Evolutionary conservation across 2,113 vertebrate genomes (phyloP), one percentile per base, ranked within the genome.

Genomic region (Cinclus mexicanus): DNA sequence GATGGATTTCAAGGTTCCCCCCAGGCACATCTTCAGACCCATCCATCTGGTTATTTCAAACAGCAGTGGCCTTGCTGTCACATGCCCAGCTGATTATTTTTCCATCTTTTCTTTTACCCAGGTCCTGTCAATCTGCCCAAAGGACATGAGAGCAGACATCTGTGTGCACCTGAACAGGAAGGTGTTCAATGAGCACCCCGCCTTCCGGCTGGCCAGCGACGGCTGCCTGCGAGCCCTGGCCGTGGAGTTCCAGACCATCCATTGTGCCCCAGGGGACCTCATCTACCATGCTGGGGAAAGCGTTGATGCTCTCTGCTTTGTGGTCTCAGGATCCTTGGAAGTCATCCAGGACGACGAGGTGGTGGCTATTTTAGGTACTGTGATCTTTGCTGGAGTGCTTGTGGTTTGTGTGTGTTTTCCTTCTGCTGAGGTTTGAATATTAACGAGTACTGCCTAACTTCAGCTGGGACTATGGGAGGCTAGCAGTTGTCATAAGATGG

Each of bases 311-410:
- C 98, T 99, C 72, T 99, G 99, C 97, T 99, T 99, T 52, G 99
- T 99, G 52, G 99, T 99, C 96, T 99, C 99, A 0, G 99, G 99
- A 89, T 99, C 99, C 60, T 98, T 99, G 89, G 99, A 99, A 98
- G 99, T 99, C 97, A 99, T 99, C 96, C 99, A 99, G 98, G 99
- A 99, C 57, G 99, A 99, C 20, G 99, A 99, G 97, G 99, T 99
- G 98, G 99, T 99, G 89, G 99, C 99, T 95, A 99, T 99, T 97
- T 98, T 99, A 96, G 99, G 99, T 99, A 98, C 97, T 96, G 96
- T 96, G 59, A 41, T 69, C 79, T 79, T 84, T 76, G 3, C 15
- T 80, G 81, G 41, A 55, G 29, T 6, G 97, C 67, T 68, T 1
- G 39, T 49, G n/a, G 9, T 67, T 75, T 74, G 64, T 46, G 31